phyloP scores from a whole-genome alignment of 2,888 invertebrate genomes.

The Hemithea aestivaria region DNA sequence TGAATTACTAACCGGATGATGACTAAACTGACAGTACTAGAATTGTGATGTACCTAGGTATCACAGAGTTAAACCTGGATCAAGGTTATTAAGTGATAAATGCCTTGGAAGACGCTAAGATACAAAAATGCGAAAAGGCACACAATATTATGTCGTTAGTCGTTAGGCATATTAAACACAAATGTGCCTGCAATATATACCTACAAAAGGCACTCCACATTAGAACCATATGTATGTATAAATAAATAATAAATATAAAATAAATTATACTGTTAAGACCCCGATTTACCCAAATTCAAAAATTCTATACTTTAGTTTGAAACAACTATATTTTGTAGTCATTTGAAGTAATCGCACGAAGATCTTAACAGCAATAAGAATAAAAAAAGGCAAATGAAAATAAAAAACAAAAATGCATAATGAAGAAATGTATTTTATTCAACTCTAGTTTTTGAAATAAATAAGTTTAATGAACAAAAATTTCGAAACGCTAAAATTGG shows the following conservation, averaged over 20 bases:
- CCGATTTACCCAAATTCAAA: too few species aligned
- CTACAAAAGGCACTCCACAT: slow-evolving; percentile 6
- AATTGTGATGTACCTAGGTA: too few species aligned
- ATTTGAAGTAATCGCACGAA: neutral
- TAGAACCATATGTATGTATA: neutral
- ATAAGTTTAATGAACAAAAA: slow-evolving; percentile 58
- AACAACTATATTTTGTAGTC: too few species aligned
- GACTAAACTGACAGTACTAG: too few species aligned
- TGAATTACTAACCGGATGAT: too few species aligned
- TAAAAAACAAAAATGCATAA: slow-evolving; percentile 22
- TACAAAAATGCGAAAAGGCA: slow-evolving; percentile 25
- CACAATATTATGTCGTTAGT: slow-evolving; percentile 5
- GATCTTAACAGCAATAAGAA: slow-evolving; percentile 2
- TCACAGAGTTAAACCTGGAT: too few species aligned
- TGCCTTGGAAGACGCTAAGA: slow-evolving; percentile 3
- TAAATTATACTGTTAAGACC: too few species aligned
- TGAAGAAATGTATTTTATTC: slow-evolving; percentile 34
- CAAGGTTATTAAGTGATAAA: too few species aligned
- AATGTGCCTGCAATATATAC: slow-evolving; percentile 15
- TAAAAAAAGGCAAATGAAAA: slow-evolving; percentile 13
- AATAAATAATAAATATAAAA: too few species aligned
- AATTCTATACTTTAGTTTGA: too few species aligned
- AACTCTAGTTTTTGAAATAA: slow-evolving; percentile 42
- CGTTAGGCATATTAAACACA: slow-evolving; percentile 28
- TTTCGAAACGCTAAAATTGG: slow-evolving; percentile 46